Evolutionary conservation across 1,140 invertebrate genomes (phyloP).

Genomic region (Teleogryllus occipitalis): DNA sequence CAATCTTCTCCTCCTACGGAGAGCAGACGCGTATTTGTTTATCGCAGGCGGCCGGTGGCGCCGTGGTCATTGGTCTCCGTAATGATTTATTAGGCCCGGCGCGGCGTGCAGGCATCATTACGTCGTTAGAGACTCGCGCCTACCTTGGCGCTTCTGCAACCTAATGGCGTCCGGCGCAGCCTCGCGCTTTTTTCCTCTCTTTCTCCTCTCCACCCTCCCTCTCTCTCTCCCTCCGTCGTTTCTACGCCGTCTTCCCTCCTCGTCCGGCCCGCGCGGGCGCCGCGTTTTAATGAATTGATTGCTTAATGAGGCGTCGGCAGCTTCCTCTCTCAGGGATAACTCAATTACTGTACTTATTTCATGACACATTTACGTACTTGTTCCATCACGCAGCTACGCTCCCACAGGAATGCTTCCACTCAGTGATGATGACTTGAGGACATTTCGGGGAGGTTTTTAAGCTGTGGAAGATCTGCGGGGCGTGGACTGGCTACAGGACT

Average conservation of each 20-base stretch:
- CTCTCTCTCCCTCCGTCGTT: neutral
- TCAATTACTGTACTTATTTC: conserved; percentile 1
- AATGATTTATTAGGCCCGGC: neutral
- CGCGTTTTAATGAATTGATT: neutral
- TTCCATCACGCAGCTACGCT: neutral
- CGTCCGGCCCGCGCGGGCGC: too few relatives aligned
- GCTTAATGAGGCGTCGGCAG: neutral
- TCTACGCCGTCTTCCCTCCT: neutral
- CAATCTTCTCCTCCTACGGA: too few relatives aligned
- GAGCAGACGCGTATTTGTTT: neutral
- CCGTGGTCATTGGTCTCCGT: neutral
- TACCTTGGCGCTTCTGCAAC: neutral
- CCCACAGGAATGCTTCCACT: neutral
- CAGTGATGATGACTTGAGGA: neutral
- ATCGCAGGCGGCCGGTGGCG: neutral
- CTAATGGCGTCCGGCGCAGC: neutral
- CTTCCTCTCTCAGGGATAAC: neutral
- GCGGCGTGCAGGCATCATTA: neutral
- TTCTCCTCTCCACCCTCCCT: neutral
- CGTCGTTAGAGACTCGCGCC: neutral
- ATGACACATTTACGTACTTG: neutral
- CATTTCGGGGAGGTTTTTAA: neutral
- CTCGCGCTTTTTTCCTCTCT: neutral
- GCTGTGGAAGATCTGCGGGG: too few relatives aligned
- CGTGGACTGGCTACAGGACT: too few relatives aligned